Evolutionary conservation across 2,113 vertebrate genomes (phyloP), one percentile per base, ranked within the genome.

Genomic region (Trematocara zebra): DNA sequence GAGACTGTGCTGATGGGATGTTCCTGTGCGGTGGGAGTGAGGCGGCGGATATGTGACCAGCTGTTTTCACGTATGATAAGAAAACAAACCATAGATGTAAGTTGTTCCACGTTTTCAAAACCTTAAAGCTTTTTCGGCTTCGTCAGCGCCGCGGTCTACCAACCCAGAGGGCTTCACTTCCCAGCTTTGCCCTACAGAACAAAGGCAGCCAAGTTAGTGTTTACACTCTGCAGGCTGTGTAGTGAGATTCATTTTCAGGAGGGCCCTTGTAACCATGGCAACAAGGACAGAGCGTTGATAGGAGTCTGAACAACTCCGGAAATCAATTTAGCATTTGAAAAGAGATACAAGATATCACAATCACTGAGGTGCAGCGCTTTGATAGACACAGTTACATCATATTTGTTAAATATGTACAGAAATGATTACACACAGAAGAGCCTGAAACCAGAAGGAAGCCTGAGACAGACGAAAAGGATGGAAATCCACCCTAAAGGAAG

Each of bases 61-160:
- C 57, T 61, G 31, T 61, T 61, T 61, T 61, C 57, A 61, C 3
- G 6, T 61, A n/a, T 35, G 31, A 35, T 35, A 35, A 61, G 57
- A n/a, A 35, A n/a, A 61, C 17, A 4, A 5, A 7, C 57, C 0
- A n/a, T 2, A 61, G 31, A 35, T 11, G 17, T 35, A n/a, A 61
- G 57, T 35, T 61, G 31, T 35, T 35, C 11, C n/a, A 2, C 5
- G 4, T 23, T 69, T 69, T 69, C 4, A 20, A 12, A 69, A 67
- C 35, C 35, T 69, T 40, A 69, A 69, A 69, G 37, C 64, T 15
- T 14, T 14, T 20, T 42, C 11, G 1, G 35, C 20, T 69, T 67
- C 35, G 11, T 20, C 18, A 2, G 35, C 11, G 2, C 61, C 6
- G 4, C 6, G 18, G 11, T 67, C 61, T 0, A 14, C 37, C 64